Evolutionary conservation across 2,797 vertebrate genomes (phyloP).

Genomic region (Sciurus carolinensis): DNA sequence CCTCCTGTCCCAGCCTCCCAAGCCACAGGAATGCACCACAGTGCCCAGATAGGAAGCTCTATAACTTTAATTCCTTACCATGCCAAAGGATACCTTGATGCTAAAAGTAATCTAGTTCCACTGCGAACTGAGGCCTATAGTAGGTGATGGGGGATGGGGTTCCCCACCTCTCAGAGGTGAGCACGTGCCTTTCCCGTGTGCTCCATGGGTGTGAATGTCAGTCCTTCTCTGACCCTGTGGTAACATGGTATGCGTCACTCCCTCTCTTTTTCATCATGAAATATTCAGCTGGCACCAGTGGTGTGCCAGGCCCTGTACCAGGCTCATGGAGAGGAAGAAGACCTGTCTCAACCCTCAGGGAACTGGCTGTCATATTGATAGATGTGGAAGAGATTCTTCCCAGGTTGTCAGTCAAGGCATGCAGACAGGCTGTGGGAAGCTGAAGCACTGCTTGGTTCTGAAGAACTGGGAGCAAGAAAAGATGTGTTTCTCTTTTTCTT

Average conservation of each 20-base stretch:
- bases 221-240: conserved; percentile 68
- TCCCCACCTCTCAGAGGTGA: neutral
- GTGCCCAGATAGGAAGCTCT: neutral
- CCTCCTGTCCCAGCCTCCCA: too few relatives aligned
- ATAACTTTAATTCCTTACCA: neutral
- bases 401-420: neutral
- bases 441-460: too few relatives aligned
- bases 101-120: neutral
- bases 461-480: neutral
- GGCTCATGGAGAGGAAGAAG: neutral
- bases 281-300: conserved; percentile 54
- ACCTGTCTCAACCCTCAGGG: neutral
- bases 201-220: conserved; percentile 25
- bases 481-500: neutral
- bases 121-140: neutral
- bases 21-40: too few relatives aligned
- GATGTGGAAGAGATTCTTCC: conserved; percentile 19
- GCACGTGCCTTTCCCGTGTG: conserved; percentile 4
- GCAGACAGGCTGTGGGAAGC: neutral
- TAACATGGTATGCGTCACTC: conserved; percentile 68
- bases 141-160: neutral
- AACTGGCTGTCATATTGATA: neutral
- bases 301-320: neutral
- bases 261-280: conserved; percentile 73
- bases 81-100: neutral